Conservation (phyloP, 2,113 vertebrate species). For the Serranochromis macrocephalus region DNA sequence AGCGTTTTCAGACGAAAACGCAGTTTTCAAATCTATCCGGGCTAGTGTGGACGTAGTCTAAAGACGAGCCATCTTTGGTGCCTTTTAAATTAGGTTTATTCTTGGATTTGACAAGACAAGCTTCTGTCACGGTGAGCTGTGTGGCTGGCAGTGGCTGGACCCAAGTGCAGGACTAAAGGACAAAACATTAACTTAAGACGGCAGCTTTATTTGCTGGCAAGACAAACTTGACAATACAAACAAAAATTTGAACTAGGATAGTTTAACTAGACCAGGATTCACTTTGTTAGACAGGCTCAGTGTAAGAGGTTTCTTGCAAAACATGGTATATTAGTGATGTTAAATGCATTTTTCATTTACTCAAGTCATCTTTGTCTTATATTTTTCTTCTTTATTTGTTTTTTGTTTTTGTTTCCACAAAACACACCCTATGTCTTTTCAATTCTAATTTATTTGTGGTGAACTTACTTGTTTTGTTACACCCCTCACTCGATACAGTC, state of each 20-base stretch:
- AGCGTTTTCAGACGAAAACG: no score
- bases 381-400: not conserved
- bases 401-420: not conserved
- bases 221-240: no score
- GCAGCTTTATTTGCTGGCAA: no score
- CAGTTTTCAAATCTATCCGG: no score
- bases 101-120: not conserved
- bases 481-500: not conserved
- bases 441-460: not conserved
- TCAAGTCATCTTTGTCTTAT: not conserved
- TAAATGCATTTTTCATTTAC: not conserved
- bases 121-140: not conserved
- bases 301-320: not conserved
- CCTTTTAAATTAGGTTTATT: not conserved
- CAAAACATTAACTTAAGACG: no score
- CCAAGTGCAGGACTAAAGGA: no score
- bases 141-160: no score
- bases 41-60: no score
- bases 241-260: no score
- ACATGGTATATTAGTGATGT: not conserved
- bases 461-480: not conserved
- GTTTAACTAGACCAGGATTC: not conserved
- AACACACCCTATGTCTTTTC: not conserved
- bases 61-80: not conserved
- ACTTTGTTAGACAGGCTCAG: not conserved